These are phyloP conservation scores for Brachyhypopomus gauderio DNA, from an alignment of 2,113 vertebrate species.

Conservation along the genomic window DNA sequence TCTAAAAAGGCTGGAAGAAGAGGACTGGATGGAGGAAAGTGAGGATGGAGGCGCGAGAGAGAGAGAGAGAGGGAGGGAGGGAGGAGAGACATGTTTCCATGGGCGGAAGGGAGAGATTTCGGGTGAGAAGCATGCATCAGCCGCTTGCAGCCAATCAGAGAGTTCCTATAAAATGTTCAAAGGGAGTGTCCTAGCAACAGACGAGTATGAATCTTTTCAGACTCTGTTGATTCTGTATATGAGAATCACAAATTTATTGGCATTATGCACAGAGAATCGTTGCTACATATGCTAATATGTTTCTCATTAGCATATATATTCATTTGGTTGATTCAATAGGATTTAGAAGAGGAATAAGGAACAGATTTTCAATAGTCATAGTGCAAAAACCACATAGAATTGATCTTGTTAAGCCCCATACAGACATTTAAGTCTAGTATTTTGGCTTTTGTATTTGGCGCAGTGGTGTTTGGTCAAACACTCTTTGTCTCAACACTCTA, in stretches of 20 bases:
- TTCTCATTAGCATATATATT: neutral
- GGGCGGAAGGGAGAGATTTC: slow-evolving; percentile 74
- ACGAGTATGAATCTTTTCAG: slow-evolving; percentile 74
- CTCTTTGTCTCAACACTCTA: neutral
- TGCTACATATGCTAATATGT: neutral
- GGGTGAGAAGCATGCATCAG: slow-evolving; percentile 79
- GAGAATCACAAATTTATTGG: slow-evolving; percentile 6
- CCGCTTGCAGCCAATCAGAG: slow-evolving; percentile 71
- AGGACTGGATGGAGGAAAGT: too few species aligned
- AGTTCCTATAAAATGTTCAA: slow-evolving; percentile 74
- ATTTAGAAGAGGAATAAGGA: neutral
- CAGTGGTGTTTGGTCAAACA: neutral
- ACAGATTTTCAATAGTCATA: too few species aligned
- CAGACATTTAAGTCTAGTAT: neutral
- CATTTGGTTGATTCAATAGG: neutral
- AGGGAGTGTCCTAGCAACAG: slow-evolving; percentile 87
- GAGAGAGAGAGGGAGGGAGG: neutral
- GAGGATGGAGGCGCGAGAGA: neutral
- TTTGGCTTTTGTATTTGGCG: neutral
- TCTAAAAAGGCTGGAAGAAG: neutral
- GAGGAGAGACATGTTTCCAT: slow-evolving; percentile 74
- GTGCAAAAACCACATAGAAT: too few species aligned
- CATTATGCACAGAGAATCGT: neutral
- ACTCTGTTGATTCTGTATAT: slow-evolving; percentile 61
- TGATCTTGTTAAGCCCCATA: neutral